Base-by-base conservation (phyloP, 2,113 vertebrate genomes). In the Bujurquina vittata region DNA sequence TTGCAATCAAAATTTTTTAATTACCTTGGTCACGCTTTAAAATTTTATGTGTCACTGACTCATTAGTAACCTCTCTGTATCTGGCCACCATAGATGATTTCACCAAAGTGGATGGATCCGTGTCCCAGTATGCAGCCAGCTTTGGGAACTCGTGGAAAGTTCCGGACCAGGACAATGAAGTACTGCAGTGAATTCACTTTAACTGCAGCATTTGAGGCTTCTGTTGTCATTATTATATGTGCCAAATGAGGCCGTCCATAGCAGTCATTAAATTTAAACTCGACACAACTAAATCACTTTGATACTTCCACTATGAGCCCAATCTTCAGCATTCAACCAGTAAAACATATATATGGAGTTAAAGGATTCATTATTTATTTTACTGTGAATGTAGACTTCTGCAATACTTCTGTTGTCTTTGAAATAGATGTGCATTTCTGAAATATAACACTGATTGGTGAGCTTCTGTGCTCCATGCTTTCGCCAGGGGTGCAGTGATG, bases 101-200 rank as follows among this genome's bases (percentile, higher is more conserved):
- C 84, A 96, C 94, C 22, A 94, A 91, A 18, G 49, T 92, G 78
- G 75, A 69, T 4, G 96, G 96, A 76, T 84, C 65, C 5, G 80
- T 96, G 40, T 96, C 95, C 2, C 82, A 77, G 1, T 94, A 93
- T 1, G 95, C 96, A 4, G 95, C 96, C 31, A 96, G 95, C 72
- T 98, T 98, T 75, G 97, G 96, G 6, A 97, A 98, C 87, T 97
- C 97, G 1, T 98, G 97, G 97, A 96, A 92, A 80, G 94, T 97
- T 61, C 95, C 95, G 1, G 95, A 94, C 63, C 92, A 94, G 7
- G 83, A 93, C 40, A 91, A 85, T 26, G 87, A 95, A 92, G 96
- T 96, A 90, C 26, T 60, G 2, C 29, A 57, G 23, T 74, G 52
- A 77, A 29, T 76, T 4, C 1, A 0, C 40, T 65, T 31, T 33